Conservation (phyloP, 2,113 vertebrate genomes). For the Sisor rabdophorus region DNA sequence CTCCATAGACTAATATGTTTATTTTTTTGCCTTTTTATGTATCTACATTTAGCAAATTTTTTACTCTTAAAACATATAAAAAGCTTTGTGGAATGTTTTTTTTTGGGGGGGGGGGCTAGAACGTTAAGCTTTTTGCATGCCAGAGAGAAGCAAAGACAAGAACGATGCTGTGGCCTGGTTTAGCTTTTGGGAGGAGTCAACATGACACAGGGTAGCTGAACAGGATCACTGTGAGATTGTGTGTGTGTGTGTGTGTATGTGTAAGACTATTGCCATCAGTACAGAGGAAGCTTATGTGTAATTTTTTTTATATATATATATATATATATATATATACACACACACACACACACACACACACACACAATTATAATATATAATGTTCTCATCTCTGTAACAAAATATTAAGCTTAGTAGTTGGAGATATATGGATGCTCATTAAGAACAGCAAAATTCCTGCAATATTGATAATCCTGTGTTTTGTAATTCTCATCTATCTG, state of each 20-base stretch:
- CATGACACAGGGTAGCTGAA: conserved; percentile 14
- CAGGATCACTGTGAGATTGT: not conserved
- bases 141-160: not conserved
- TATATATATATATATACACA: too few species aligned
- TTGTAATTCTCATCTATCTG: conserved; percentile 3
- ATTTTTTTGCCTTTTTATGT: conserved; percentile 53
- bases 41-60: conserved; percentile 66
- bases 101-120: conserved; percentile 74
- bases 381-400: conserved; percentile 37
- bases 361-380: conserved; percentile 30
- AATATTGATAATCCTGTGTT: conserved; percentile 14
- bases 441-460: conserved; percentile 17
- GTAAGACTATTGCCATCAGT: conserved; percentile 42
- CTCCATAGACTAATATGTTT: conserved; percentile 78
- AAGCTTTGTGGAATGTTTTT: conserved; percentile 74
- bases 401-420: conserved; percentile 23
- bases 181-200: conserved; percentile 19
- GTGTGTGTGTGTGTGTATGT: not conserved
- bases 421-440: not conserved
- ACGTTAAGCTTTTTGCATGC: conserved; percentile 59
- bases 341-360: not conserved
- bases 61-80: conserved; percentile 79
- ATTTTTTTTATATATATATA: conserved; percentile 13
- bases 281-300: conserved; percentile 33
- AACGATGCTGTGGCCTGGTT: not conserved